These are phyloP conservation scores for Alexandromys fortis DNA, from an alignment of 2,113 vertebrate species.

Conservation along the genomic window DNA sequence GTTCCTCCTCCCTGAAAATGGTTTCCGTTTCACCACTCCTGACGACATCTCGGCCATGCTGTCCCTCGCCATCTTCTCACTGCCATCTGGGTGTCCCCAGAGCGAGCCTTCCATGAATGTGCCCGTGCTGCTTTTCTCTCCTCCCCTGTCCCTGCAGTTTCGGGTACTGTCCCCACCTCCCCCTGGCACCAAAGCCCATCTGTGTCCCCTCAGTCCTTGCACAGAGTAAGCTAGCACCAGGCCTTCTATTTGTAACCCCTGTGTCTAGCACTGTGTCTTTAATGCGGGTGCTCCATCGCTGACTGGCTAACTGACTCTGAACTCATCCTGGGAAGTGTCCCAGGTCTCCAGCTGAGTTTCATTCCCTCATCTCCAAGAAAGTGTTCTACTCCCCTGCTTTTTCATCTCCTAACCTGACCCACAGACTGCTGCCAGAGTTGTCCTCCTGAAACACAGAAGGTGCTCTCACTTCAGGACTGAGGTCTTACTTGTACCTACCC, in stretches of 20 bases:
- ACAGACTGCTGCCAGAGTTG: background rate
- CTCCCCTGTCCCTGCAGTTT: background rate
- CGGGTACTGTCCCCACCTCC: background rate
- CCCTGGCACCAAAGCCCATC: background rate
- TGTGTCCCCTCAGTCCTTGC: background rate
- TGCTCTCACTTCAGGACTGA: background rate
- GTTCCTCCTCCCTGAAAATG: background rate
- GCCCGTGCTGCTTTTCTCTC: background rate
- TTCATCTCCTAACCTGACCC: background rate
- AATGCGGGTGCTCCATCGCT: background rate
- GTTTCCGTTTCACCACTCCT: background rate
- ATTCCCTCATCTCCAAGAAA: background rate
- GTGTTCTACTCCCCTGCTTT: background rate
- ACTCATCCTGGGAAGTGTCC: background rate
- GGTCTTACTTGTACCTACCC: background rate
- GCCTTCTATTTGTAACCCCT: background rate
- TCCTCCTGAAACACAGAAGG: background rate
- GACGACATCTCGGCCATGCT: background rate
- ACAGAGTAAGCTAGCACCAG: rapidly evolving
- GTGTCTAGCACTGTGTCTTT: background rate
- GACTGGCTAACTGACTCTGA: background rate
- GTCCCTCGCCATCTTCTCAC: background rate
- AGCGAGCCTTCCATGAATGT: background rate
- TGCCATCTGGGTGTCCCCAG: background rate
- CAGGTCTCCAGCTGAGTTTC: slow-evolving; percentile 2